Evolutionary conservation across 2,113 vertebrate genomes (phyloP).

Genomic region (Ptyas mucosa): DNA sequence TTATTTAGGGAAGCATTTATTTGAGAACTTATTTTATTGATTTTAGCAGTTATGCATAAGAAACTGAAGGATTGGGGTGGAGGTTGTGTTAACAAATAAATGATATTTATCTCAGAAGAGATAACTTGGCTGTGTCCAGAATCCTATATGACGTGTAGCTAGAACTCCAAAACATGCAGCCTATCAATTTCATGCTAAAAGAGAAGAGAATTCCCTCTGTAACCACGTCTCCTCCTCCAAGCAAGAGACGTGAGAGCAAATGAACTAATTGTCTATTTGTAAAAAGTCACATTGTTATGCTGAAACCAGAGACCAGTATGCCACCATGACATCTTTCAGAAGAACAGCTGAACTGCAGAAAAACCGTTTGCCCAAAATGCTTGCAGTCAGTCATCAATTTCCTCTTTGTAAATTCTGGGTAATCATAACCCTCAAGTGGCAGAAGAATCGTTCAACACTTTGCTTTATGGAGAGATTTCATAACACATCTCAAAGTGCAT

Average conservation of each 20-base stretch:
- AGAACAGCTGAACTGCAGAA: neutral
- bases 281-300: neutral
- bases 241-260: neutral
- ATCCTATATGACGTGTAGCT: neutral
- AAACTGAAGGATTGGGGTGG: neutral
- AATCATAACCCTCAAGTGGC: constrained; percentile 13
- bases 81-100: neutral
- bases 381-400: constrained; percentile 13
- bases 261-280: neutral
- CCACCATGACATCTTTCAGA: constrained; percentile 7
- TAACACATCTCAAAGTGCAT: constrained; percentile 28
- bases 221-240: neutral
- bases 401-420: constrained; percentile 10
- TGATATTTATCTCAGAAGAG: neutral
- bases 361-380: constrained; percentile 1
- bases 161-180: neutral
- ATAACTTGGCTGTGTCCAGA: neutral
- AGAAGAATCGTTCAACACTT: constrained; percentile 7
- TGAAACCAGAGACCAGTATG: neutral
- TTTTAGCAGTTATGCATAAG: neutral
- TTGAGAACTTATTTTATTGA: neutral
- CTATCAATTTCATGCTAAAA: neutral
- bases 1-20: neutral
- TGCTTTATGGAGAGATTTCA: constrained; percentile 30
- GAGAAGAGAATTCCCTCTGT: neutral